Base-by-base conservation (phyloP, 2,888 invertebrate genomes). In the Acleris cristana region DNA sequence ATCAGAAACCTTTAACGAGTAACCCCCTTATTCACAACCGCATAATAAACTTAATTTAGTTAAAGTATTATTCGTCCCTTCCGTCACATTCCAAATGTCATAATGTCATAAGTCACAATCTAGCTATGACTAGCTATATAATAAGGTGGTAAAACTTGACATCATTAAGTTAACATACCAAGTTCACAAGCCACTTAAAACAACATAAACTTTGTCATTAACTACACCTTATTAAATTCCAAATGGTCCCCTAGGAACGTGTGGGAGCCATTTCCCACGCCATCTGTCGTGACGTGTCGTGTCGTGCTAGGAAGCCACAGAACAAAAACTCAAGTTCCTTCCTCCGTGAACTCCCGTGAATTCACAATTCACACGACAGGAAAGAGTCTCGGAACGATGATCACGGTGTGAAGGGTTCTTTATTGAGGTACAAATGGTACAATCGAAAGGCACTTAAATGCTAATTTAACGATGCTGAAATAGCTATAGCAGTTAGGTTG, bases 261-360 rank as follows among this genome's bases (percentile, higher is more conserved):
- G 34, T 19, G 34, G 84, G 84, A 86, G 69, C 73, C 19, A n/a
- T 10, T 67, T 67, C 62, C 67, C 63, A 63, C 62, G 67, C 45
- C 45, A 10, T 57, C 69, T 48, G 48, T 48, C 48, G 48, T n/a
- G 76, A n/a, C n/a, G n/a, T n/a, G n/a, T n/a, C n/a, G n/a, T n/a
- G n/a, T n/a, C 48, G 48, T n/a, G 76, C 21, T 30, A 45, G 80
- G 88, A 86, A 88, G 85, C 85, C 85, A 65, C 74, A 79, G 69
- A 66, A 81, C 73, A 86, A 88, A 85, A 86, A 86, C 74, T 62
- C 1, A 21, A 26, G 62, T 58, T 63, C 49, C 48, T 57, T 48
- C 56, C 67, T 40, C 14, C 40, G 40, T 40, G 40, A 40, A 40
- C 40, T 40, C 40, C 14, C 14, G 14, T 40, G 14, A 40, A 40